Conservation (phyloP, 2,888 invertebrate species). For the Flexamia atlantica region DNA sequence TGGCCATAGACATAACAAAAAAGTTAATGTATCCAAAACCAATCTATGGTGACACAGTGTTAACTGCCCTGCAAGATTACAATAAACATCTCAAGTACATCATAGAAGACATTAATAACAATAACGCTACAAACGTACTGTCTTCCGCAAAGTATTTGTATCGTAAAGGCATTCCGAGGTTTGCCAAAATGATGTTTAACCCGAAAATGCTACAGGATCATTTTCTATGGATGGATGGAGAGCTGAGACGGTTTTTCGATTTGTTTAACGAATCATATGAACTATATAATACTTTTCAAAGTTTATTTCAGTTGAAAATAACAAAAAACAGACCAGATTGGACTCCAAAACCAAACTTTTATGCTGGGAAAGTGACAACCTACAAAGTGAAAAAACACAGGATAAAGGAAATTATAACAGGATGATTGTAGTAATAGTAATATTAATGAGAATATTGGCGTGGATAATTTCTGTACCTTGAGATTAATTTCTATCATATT, state of each 20-base stretch:
- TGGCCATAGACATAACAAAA: slow-evolving; percentile 8
- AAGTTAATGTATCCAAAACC: slow-evolving; percentile 27
- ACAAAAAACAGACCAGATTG: slow-evolving; percentile 7
- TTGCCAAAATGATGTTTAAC: slow-evolving; percentile 42
- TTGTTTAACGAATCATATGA: background rate
- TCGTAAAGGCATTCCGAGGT: slow-evolving; percentile 11
- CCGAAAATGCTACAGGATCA: slow-evolving; percentile 41
- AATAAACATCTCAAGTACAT: slow-evolving; percentile 28
- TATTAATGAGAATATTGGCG: no score
- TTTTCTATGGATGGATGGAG: background rate
- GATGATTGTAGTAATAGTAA: slow-evolving; percentile 2
- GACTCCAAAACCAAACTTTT: slow-evolving; percentile 42
- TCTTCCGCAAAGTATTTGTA: slow-evolving; percentile 34
- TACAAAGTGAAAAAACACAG: slow-evolving; percentile 20
- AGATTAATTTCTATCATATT: no score
- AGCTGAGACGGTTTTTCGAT: slow-evolving; percentile 9
- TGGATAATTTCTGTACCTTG: no score
- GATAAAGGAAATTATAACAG: slow-evolving; percentile 44
- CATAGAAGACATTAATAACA: slow-evolving; percentile 32
- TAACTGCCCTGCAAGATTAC: background rate
- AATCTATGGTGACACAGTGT: background rate
- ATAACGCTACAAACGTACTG: slow-evolving; percentile 2
- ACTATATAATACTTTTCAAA: slow-evolving; percentile 4
- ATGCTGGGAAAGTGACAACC: slow-evolving; percentile 23
- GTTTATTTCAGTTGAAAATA: slow-evolving; percentile 37